Percentiles rank a stretch among this genome's conserved stretches.
phyloP scores from a whole-genome alignment of 2,888 invertebrate genomes.

The Euzophera pinguis region DNA sequence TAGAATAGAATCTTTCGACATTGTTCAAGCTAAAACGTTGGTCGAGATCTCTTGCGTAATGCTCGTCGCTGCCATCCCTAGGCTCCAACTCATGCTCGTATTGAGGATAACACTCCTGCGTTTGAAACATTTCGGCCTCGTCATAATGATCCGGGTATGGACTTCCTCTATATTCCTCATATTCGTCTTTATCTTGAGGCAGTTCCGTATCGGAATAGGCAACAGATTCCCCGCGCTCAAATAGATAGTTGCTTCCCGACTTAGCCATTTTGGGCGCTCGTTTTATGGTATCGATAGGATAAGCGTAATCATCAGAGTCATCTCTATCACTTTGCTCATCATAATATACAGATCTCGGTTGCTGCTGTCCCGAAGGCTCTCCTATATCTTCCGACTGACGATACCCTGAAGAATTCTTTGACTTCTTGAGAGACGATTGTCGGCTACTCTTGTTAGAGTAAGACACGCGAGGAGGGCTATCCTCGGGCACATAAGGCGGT shows the following conservation, averaged over 20 bases:
- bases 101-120: conserved; percentile 71
- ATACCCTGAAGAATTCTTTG: conserved; percentile 54
- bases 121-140: conserved; percentile 67
- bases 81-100: conserved; percentile 53
- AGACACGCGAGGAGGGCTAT: conserved; percentile 65
- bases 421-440: conserved; percentile 69
- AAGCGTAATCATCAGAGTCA: conserved; percentile 73
- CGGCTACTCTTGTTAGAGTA: conserved; percentile 73
- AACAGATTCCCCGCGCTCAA: conserved; percentile 66
- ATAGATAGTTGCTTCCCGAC: conserved; percentile 60
- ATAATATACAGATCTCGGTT: conserved; percentile 49
- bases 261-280: conserved; percentile 69
- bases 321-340: conserved; percentile 70
- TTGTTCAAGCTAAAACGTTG: conserved; percentile 73
- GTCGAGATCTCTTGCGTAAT: conserved; percentile 62
- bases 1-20: conserved; percentile 70
- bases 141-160: conserved; percentile 73
- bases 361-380: conserved; percentile 58
- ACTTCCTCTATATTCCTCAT: conserved; percentile 66
- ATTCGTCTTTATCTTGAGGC: conserved; percentile 65
- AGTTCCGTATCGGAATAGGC: conserved; percentile 70
- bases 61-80: conserved; percentile 42
- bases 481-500: conserved; percentile 69
- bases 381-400: conserved; percentile 63
- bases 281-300: conserved; percentile 74